phyloP scores from a whole-genome alignment of 2,797 vertebrate genomes.

The Poeciliopsis infans region DNA sequence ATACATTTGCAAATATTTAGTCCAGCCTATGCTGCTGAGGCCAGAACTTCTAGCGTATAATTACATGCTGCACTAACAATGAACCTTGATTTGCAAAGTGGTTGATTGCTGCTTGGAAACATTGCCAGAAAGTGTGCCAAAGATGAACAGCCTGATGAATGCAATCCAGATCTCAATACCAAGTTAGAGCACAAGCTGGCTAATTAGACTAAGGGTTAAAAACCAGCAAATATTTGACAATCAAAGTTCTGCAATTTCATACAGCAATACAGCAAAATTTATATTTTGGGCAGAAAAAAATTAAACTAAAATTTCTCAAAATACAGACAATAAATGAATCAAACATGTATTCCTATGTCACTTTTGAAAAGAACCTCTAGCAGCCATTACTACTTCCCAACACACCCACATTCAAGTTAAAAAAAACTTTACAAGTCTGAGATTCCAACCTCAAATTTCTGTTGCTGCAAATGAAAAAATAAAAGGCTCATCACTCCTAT shows the following conservation, averaged over 20 bases:
- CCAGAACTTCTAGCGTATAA: slow-evolving; percentile 33
- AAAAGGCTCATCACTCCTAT: too few species aligned
- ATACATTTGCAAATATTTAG: slow-evolving; percentile 12
- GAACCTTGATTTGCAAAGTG: slow-evolving; percentile 59
- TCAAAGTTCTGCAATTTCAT: background rate
- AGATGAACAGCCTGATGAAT: slow-evolving; percentile 60
- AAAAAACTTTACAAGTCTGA: too few species aligned
- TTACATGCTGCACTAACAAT: slow-evolving; percentile 55
- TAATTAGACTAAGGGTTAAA: slow-evolving; percentile 56
- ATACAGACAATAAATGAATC: background rate
- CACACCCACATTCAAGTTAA: too few species aligned
- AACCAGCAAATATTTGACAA: background rate
- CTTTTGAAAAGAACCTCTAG: background rate
- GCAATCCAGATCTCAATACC: slow-evolving; percentile 54
- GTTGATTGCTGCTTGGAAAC: slow-evolving; percentile 54
- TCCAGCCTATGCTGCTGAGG: slow-evolving; percentile 15
- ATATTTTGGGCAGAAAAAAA: background rate
- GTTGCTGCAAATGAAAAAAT: too few species aligned
- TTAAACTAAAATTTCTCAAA: background rate
- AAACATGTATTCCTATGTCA: background rate
- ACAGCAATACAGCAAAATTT: background rate
- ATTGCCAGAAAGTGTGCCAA: slow-evolving; percentile 31
- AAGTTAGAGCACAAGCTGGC: slow-evolving; percentile 38
- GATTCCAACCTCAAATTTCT: too few species aligned
- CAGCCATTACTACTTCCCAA: background rate